Percentiles rank a stretch among this genome's conserved stretches.
Conservation (phyloP, 2,113 vertebrate genomes). For the Cygnus atratus region DNA sequence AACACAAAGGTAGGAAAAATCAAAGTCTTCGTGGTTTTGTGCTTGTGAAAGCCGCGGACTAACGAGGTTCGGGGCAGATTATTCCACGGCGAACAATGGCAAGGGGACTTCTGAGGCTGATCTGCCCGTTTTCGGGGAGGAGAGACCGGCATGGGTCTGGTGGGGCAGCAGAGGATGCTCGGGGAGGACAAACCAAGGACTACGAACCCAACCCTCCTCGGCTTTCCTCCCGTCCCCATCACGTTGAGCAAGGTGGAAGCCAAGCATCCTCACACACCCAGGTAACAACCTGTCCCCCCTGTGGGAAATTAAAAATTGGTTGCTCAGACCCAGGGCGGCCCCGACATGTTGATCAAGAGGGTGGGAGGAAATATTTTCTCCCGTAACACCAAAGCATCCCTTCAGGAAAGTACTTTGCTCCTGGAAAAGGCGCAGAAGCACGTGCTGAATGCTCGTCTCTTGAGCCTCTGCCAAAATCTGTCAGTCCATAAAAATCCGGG, state of each 20-base stretch:
- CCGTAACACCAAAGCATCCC: neutral
- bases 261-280: neutral
- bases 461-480: neutral
- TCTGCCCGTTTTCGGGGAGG: neutral
- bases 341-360: neutral
- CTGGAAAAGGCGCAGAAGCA: neutral
- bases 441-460: neutral
- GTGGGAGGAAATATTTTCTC: neutral
- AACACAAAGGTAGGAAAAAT: neutral
- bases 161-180: neutral
- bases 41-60: neutral
- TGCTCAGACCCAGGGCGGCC: too few relatives aligned
- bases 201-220: neutral
- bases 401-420: neutral
- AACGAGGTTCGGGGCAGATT: neutral
- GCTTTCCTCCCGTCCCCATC: neutral
- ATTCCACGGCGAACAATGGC: rapidly evolving
- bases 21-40: neutral
- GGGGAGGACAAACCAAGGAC: neutral
- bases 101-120: neutral
- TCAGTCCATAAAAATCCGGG: too few relatives aligned
- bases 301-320: neutral
- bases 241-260: too few relatives aligned
- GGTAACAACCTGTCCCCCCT: neutral
- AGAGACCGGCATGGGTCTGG: neutral